Base-by-base conservation (phyloP, 2,113 vertebrate species). In the Isurus oxyrinchus region DNA sequence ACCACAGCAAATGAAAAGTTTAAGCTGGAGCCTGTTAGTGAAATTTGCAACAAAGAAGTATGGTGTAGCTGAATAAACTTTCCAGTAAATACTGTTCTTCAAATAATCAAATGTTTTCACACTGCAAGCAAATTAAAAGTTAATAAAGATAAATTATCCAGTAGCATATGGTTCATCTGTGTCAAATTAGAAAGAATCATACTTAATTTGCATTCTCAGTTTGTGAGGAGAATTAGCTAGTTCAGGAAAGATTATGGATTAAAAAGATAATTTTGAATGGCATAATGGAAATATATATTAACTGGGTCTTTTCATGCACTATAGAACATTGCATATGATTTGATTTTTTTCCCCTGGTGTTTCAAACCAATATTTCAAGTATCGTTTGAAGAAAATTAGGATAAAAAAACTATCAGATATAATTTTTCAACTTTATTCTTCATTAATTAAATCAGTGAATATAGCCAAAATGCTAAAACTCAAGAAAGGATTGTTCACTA, bases 141-240 rank as follows among this genome's bases (percentile, higher is more conserved):
- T 95, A 95, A 95, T 95, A 95, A 95, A 95, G 94, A 95, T 72
- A 95, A 95, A 95, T 95, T 95, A 95, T 95, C 66, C 94, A 95
- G 94, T 69, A 95, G 94, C 94, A 95, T 95, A 95, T 95, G 94
- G 94, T 72, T 95, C 94, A 95, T 95, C 94, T 95, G 94, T 95
- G 94, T 95, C 94, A 95, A 95, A 95, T 95, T 95, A 72, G 94
- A 95, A 95, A 95, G 94, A 95, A 49, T 95, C 94, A 95, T 44
- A 53, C 63, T 94, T 69, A 95, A 95, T 95, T 95, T 95, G 94
- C 94, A 95, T 95, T 95, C 44, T 95, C 94, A 95, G 66, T 95
- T 95, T 95, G 94, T 95, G 61, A 69, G 21, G 94, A 72, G 44
- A 69, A 72, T 55, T 72, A 55, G 94, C 94, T 53, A 69, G 94